These are phyloP conservation scores for Procavia capensis DNA, from an alignment of 2,113 vertebrate species.

Conservation along the genomic window DNA sequence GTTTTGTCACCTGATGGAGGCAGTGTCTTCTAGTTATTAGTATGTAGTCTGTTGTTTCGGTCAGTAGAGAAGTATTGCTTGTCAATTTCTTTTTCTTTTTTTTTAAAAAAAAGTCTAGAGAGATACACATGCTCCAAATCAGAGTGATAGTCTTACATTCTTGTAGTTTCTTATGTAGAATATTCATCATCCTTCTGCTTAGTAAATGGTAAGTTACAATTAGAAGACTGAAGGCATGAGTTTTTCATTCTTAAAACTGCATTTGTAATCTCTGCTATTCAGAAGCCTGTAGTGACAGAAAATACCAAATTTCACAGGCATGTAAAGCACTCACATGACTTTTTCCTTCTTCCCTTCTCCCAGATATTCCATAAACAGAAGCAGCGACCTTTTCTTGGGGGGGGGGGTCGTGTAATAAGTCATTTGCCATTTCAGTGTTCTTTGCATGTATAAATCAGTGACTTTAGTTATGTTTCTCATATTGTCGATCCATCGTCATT, in stretches of 20 bases:
- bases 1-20: neutral
- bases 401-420: neutral
- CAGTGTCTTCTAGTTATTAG: neutral
- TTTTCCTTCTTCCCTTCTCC: neutral
- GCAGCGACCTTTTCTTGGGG: neutral
- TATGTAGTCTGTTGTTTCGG: neutral
- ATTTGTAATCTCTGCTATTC: neutral
- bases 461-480: neutral
- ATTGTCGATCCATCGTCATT: neutral
- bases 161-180: neutral
- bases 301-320: neutral
- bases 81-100: neutral
- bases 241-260: neutral
- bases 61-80: neutral
- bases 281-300: neutral
- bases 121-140: neutral
- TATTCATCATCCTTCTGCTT: neutral
- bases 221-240: neutral
- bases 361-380: neutral
- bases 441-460: neutral
- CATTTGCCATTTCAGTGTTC: neutral
- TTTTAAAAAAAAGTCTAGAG: neutral
- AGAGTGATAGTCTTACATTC: neutral
- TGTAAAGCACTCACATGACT: neutral
- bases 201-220: neutral